A percentile compares a stretch with the other conserved stretches of the same genome.
phyloP scores from a whole-genome alignment of 2,113 vertebrate species.

The Corapipo altera region DNA sequence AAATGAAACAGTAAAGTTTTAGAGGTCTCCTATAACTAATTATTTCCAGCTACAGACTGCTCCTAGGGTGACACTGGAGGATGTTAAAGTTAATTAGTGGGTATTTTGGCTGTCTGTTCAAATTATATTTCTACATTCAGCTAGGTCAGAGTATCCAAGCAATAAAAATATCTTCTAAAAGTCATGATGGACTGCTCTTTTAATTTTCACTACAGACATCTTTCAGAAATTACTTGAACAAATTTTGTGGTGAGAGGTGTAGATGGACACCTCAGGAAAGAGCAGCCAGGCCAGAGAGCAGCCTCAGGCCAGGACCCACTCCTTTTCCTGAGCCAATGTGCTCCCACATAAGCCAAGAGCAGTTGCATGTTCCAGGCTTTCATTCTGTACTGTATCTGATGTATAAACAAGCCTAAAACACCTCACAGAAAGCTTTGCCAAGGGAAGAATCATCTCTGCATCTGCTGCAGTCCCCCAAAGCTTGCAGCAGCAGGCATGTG shows the following conservation, averaged over 20 bases:
- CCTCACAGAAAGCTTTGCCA: neutral
- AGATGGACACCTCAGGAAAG: neutral
- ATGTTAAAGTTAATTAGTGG: neutral
- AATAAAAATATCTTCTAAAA: neutral
- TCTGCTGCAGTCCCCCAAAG: neutral
- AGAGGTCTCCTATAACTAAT: neutral
- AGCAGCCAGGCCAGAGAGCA: neutral
- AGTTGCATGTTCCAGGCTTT: neutral
- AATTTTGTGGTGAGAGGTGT: neutral
- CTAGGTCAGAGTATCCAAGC: neutral
- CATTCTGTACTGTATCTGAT: neutral
- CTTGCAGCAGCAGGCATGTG: neutral
- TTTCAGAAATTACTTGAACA: neutral
- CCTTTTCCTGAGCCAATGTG: neutral
- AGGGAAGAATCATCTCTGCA: accelerated
- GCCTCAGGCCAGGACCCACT: neutral
- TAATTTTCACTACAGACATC: neutral
- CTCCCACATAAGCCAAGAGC: neutral
- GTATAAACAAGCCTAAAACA: neutral
- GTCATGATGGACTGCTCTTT: neutral
- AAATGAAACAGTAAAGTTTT: neutral
- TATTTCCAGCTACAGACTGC: neutral
- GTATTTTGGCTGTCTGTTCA: neutral
- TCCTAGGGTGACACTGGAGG: neutral
- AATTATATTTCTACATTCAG: neutral